Evolutionary conservation across 2,888 invertebrate species (phyloP).

Genomic region (Anodontia alba): DNA sequence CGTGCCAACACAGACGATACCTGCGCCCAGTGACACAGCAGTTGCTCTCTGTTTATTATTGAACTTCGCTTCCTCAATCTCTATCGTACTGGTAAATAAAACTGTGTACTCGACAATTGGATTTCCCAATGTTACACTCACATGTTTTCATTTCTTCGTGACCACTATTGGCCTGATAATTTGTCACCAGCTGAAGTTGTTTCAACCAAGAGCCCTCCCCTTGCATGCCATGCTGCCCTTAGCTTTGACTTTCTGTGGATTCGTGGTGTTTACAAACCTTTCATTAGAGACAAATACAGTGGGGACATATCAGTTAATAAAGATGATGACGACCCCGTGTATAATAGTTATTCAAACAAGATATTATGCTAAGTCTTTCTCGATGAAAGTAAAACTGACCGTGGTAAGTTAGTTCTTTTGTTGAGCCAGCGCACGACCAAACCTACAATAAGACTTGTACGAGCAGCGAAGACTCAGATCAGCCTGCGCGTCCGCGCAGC

Average conservation of each 20-base stretch:
- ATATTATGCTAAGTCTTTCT: constrained; percentile 86
- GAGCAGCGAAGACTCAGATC: too few relatives aligned
- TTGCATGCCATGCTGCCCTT: constrained; percentile 86
- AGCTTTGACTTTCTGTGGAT: constrained; percentile 87
- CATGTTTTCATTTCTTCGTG: constrained; percentile 86
- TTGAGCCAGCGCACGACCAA: too few relatives aligned
- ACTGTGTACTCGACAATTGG: constrained; percentile 86
- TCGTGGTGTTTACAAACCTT: constrained; percentile 88
- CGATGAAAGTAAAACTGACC: constrained; percentile 85
- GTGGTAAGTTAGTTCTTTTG: constrained; percentile 82
- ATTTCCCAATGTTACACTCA: constrained; percentile 87
- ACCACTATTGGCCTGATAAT: constrained; percentile 86
- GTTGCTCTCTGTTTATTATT: constrained; percentile 51
- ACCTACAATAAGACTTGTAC: too few relatives aligned
- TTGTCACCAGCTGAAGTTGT: constrained; percentile 86
- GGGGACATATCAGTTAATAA: constrained; percentile 88
- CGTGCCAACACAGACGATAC: too few relatives aligned
- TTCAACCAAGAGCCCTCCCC: constrained; percentile 86
- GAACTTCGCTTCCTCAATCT: constrained; percentile 86
- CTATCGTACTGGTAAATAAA: constrained; percentile 87
- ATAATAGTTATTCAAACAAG: constrained; percentile 87
- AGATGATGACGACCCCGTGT: constrained; percentile 87
- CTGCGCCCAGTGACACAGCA: too few relatives aligned
- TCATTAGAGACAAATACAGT: constrained; percentile 87
- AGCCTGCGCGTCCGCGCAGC: too few relatives aligned